Percentiles rank a stretch among this genome's conserved stretches.
Conservation (phyloP, 1,140 invertebrate species). For the Drosophila kurseongensis region DNA sequence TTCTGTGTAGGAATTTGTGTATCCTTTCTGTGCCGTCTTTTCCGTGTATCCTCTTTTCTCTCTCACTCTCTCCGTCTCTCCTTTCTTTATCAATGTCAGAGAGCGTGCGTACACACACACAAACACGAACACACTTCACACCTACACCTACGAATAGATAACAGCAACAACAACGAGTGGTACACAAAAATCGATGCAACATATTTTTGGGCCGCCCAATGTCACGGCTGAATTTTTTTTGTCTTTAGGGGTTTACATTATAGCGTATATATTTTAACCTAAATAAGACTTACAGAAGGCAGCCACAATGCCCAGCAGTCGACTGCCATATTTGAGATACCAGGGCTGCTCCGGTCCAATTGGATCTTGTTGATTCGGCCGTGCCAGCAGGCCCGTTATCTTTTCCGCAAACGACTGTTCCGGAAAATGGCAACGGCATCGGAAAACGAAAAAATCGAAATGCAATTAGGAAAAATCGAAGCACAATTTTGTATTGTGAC, state of each 20-base stretch:
- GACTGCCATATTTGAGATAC: slow-evolving; percentile 94
- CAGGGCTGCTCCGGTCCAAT: slow-evolving; percentile 93
- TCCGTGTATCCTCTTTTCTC: slow-evolving; percentile 4
- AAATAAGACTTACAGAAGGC: slow-evolving; percentile 89
- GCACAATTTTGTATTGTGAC: slow-evolving; percentile 55
- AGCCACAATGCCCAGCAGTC: slow-evolving; percentile 93
- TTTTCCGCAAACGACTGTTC: slow-evolving; percentile 91
- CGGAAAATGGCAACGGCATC: slow-evolving; percentile 14
- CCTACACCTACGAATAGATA: slow-evolving; percentile 39
- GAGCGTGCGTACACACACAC: slow-evolving; percentile 57
- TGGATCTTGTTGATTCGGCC: slow-evolving; percentile 87
- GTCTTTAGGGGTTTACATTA: slow-evolving; percentile 2
- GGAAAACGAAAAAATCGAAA: slow-evolving; percentile 21
- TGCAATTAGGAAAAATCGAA: slow-evolving; percentile 65
- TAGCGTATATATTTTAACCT: slow-evolving; percentile 3
- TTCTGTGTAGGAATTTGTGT: slow-evolving; percentile 63
- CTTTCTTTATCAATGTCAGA: slow-evolving; percentile 79
- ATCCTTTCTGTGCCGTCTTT: slow-evolving; percentile 68
- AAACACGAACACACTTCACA: slow-evolving; percentile 2
- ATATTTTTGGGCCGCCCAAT: slow-evolving; percentile 45
- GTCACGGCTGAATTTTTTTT: slow-evolving; percentile 18
- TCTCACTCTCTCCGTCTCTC: slow-evolving; percentile 27
- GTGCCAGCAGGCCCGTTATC: slow-evolving; percentile 90
- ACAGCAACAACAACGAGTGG: slow-evolving; percentile 58
- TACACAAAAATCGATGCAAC: slow-evolving; percentile 78